These are phyloP conservation scores for Cochlearius cochlearius DNA, from an alignment of 2,113 vertebrate species.

Conservation along the genomic window DNA sequence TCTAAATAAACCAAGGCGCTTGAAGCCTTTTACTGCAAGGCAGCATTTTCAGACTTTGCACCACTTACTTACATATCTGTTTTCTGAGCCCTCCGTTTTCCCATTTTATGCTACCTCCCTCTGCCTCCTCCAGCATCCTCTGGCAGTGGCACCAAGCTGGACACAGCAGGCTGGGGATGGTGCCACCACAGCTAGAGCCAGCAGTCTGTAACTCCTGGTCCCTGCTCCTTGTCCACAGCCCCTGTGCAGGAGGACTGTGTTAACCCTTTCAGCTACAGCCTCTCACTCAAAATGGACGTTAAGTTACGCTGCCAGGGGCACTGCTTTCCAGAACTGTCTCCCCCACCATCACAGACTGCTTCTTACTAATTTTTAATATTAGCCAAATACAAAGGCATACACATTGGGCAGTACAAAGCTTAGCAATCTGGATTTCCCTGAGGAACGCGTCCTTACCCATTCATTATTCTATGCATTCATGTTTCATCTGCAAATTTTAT, in stretches of 20 bases:
- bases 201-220: background rate
- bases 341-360: background rate
- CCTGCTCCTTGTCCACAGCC: background rate
- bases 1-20: background rate
- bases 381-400: background rate
- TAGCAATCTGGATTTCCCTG: background rate
- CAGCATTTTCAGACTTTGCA: background rate
- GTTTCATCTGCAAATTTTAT: slow-evolving; percentile 48
- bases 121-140: background rate
- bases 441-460: background rate
- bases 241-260: background rate
- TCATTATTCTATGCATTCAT: background rate
- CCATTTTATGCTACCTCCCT: background rate
- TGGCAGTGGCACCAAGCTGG: background rate
- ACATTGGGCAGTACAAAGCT: background rate
- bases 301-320: background rate
- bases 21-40: background rate
- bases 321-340: background rate
- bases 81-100: background rate
- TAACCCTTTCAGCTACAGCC: background rate
- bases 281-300: background rate
- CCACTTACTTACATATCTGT: background rate
- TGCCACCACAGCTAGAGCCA: background rate
- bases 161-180: background rate
- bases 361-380: background rate